A percentile compares a stretch with the other conserved stretches of the same genome.
Evolutionary conservation across 2,888 invertebrate species (phyloP).

Genomic region (Keiferia lycopersicella): DNA sequence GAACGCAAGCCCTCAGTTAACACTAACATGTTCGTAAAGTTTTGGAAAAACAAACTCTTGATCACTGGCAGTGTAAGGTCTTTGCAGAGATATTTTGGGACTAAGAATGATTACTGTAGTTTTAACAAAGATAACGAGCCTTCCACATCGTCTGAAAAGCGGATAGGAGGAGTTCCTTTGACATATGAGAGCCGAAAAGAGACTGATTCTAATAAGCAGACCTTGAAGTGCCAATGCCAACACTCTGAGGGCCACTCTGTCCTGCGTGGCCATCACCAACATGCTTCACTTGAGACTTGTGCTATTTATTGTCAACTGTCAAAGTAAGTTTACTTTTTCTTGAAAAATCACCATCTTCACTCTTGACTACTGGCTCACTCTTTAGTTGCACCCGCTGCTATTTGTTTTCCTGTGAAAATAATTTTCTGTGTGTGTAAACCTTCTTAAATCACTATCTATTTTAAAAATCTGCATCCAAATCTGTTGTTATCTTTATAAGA

Average conservation of each 20-base stretch:
- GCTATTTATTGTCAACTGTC: conserved; percentile 75
- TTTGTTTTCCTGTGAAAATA: too few species aligned
- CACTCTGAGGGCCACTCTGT: conserved; percentile 73
- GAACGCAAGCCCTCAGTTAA: conserved; percentile 64
- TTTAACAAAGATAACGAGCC: conserved; percentile 57
- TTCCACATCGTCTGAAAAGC: conserved; percentile 59
- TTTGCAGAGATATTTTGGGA: conserved; percentile 70
- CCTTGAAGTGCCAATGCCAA: conserved; percentile 57
- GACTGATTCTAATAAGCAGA: conserved; percentile 53
- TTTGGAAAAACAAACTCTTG: conserved; percentile 75
- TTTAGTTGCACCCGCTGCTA: too few species aligned
- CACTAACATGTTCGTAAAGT: conserved; percentile 72
- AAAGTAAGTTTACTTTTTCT: conserved; percentile 59
- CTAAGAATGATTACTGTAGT: conserved; percentile 65
- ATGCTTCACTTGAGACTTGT: conserved; percentile 71
- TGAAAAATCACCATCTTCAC: too few species aligned
- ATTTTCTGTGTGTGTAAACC: too few species aligned
- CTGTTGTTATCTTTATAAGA: too few species aligned
- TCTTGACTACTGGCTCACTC: too few species aligned
- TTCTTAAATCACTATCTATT: too few species aligned
- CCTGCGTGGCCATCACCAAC: conserved; percentile 71
- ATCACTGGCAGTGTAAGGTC: conserved; percentile 71
- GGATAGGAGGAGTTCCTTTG: conserved; percentile 39
- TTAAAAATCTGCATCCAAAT: too few species aligned
- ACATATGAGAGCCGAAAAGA: conserved; percentile 58